Conservation (phyloP, 2,113 vertebrate genomes). For the Oostethus manadensis region DNA sequence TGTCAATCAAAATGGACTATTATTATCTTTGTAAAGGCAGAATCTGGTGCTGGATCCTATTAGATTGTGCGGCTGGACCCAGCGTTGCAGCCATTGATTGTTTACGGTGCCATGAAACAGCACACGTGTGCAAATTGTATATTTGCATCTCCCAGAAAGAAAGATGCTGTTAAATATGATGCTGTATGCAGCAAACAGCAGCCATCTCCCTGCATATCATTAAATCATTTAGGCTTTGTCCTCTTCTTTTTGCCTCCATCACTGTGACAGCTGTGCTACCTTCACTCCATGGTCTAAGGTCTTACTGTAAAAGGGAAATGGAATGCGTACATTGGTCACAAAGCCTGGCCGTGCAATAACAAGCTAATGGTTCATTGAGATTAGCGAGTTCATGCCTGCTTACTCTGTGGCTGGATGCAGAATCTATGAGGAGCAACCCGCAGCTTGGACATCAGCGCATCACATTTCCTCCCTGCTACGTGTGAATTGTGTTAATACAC, state of each 20-base stretch:
- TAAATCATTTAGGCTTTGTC: conserved; percentile 38
- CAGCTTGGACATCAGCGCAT: conserved; percentile 24
- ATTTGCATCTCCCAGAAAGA: neutral
- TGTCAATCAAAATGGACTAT: neutral
- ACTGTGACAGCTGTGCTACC: neutral
- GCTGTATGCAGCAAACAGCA: conserved; percentile 26
- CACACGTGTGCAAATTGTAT: conserved; percentile 15
- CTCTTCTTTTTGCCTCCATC: conserved; percentile 24
- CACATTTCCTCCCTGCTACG: conserved; percentile 31
- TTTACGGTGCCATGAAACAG: neutral
- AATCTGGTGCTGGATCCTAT: neutral
- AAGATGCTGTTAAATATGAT: conserved; percentile 30
- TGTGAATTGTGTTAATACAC: conserved; percentile 36
- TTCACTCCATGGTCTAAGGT: neutral
- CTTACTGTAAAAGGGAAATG: neutral
- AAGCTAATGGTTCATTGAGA: neutral
- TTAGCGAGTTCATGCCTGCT: conserved; percentile 19
- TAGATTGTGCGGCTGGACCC: neutral
- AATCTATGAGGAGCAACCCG: conserved; percentile 29
- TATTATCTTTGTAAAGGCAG: neutral
- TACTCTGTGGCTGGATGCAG: conserved; percentile 16
- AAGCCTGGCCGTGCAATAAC: conserved; percentile 3
- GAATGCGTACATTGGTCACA: neutral
- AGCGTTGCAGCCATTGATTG: neutral
- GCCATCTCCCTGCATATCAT: conserved; percentile 27